Percentiles rank a stretch among this genome's conserved stretches.
Conservation (phyloP, 2,113 vertebrate species). For the Dasypus novemcinctus region DNA sequence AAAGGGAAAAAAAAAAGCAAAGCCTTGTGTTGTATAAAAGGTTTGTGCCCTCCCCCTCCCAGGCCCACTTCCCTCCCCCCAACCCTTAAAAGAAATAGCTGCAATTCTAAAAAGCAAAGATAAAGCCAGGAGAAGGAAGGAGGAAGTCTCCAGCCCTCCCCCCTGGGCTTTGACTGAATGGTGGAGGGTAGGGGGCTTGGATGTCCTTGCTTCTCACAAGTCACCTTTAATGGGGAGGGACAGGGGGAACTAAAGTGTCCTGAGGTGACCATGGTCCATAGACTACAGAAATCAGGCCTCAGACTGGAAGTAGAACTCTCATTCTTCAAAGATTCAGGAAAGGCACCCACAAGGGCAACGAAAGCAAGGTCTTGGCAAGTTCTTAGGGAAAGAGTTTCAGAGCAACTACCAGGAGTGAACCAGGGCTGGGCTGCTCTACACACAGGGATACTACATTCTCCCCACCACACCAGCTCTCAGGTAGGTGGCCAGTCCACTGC, state of each 20-base stretch:
- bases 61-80: accelerated
- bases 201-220: not conserved
- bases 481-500: not conserved
- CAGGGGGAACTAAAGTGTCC: not conserved
- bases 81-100: constrained; percentile 36
- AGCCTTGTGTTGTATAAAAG: constrained; percentile 70
- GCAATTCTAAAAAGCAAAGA: constrained; percentile 46
- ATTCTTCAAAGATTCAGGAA: not conserved
- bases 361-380: not conserved
- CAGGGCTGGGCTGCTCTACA: not conserved
- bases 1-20: constrained; percentile 41
- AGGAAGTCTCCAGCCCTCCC: not conserved
- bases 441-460: not conserved
- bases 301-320: not conserved
- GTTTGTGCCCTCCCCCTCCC: constrained; percentile 49
- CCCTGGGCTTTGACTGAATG: not conserved
- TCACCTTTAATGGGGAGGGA: not conserved
- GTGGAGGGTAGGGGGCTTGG: too few species aligned
- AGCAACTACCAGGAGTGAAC: not conserved
- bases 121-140: not conserved
- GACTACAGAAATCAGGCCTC: not conserved
- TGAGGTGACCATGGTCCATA: not conserved
- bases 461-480: not conserved
- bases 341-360: not conserved
- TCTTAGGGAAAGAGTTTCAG: not conserved